phyloP scores from a whole-genome alignment of 2,113 vertebrate genomes.

The Callocephalon fimbriatum region DNA sequence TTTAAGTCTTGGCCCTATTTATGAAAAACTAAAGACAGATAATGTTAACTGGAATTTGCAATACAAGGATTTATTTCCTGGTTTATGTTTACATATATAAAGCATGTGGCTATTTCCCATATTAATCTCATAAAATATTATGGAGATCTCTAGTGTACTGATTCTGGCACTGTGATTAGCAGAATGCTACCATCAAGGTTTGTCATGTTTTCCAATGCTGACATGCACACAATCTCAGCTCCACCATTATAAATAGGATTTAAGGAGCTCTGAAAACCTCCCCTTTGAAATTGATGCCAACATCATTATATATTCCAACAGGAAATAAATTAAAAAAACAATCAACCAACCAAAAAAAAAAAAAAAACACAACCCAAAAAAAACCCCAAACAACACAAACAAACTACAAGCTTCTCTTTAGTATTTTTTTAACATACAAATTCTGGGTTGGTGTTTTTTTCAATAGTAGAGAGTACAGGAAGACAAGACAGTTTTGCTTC shows the following conservation, averaged over 20 bases:
- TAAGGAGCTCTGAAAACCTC: background rate
- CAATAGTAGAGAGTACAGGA: background rate
- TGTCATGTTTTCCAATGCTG: background rate
- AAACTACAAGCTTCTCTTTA: background rate
- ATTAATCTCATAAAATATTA: background rate
- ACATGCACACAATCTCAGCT: background rate
- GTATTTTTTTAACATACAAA: background rate
- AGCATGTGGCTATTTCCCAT: background rate
- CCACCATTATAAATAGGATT: background rate
- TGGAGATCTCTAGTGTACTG: background rate
- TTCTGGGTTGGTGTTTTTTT: accelerated
- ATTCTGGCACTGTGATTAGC: background rate
- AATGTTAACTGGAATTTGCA: background rate
- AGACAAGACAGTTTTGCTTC: slow-evolving; percentile 1
- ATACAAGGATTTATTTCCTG: background rate
- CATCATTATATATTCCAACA: background rate
- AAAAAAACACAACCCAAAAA: background rate
- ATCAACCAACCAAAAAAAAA: background rate
- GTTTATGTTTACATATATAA: background rate
- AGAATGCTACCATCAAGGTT: background rate
- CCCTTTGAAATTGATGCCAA: background rate
- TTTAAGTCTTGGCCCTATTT: background rate
- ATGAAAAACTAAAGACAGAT: background rate
- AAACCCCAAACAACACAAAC: background rate
- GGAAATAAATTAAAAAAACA: background rate